Percentiles rank a stretch among this genome's conserved stretches.
phyloP scores from a whole-genome alignment of 2,797 vertebrate genomes.

The Clarias fuscus region DNA sequence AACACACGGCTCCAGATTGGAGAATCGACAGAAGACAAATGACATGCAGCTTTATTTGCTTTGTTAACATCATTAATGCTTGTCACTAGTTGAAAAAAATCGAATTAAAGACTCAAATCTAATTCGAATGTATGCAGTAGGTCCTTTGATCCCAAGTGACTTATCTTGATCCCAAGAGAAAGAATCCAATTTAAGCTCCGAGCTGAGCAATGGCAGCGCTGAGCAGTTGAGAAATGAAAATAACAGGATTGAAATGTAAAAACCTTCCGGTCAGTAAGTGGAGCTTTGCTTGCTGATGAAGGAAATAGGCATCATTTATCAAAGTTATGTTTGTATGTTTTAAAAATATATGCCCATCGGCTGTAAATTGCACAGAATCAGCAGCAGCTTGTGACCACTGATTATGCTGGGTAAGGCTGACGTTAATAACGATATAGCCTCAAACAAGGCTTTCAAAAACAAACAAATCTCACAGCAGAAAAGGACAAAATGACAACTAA shows the following conservation, averaged over 20 bases:
- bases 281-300: background rate
- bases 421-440: background rate
- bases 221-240: background rate
- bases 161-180: conserved; percentile 9
- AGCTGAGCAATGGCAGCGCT: background rate
- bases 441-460: background rate
- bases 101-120: conserved; percentile 18
- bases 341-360: background rate
- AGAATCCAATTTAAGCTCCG: background rate
- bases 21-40: conserved; percentile 17
- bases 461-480: background rate
- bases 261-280: background rate
- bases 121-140: conserved; percentile 6
- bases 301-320: background rate
- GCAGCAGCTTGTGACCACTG: background rate
- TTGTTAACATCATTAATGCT: conserved; percentile 22
- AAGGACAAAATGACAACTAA: background rate
- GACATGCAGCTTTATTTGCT: conserved; percentile 3
- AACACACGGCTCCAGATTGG: conserved; percentile 1
- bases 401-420: background rate
- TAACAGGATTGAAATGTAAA: background rate
- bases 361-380: background rate
- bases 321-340: background rate
- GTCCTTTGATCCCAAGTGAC: conserved; percentile 21
- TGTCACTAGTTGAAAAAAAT: conserved; percentile 12